Evolutionary conservation across 30 jellyfish, hydroid and myxozoan species (phyloP).

Genomic region (Pseudorhiza aurosa): DNA sequence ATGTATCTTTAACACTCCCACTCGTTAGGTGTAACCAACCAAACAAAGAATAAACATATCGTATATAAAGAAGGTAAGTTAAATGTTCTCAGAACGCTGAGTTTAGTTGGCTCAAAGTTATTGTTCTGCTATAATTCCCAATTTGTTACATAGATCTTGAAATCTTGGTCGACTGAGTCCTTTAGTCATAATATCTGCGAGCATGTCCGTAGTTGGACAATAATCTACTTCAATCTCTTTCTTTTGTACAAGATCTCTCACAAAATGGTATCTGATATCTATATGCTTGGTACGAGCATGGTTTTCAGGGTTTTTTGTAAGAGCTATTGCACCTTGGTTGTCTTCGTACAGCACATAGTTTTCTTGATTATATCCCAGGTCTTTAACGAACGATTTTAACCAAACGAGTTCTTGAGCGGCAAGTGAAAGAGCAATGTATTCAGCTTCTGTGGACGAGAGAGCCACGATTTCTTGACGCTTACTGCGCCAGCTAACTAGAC

Average conservation of each 20-base stretch:
- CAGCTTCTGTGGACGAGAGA: constrained; percentile 50
- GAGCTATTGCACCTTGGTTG: constrained; percentile 45
- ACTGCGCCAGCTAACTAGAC: constrained; percentile 31
- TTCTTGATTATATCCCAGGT: constrained; percentile 24
- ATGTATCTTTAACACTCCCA: too few relatives aligned
- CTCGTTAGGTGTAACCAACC: too few relatives aligned
- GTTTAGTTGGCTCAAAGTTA: too few relatives aligned
- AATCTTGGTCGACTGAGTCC: too few relatives aligned
- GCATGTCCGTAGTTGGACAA: constrained; percentile 33
- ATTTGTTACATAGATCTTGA: too few relatives aligned
- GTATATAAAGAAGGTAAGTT: too few relatives aligned
- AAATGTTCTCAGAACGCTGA: too few relatives aligned
- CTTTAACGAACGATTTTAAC: constrained; percentile 24
- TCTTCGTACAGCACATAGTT: constrained; percentile 7
- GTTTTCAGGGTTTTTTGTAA: constrained; percentile 42
- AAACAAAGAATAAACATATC: too few relatives aligned
- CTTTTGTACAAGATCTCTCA: not conserved
- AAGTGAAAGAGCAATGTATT: constrained; percentile 18
- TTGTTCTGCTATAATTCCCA: too few relatives aligned
- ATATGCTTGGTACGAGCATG: constrained; percentile 50
- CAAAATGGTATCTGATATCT: constrained; percentile 24
- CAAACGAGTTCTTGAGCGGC: constrained; percentile 50
- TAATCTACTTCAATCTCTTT: constrained; percentile 8
- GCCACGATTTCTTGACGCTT: constrained; percentile 34
- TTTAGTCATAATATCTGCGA: constrained; percentile 42